Percentiles rank a stretch among this genome's conserved stretches.
Conservation (phyloP, 2,113 vertebrate species). For the Bostrychus sinensis region DNA sequence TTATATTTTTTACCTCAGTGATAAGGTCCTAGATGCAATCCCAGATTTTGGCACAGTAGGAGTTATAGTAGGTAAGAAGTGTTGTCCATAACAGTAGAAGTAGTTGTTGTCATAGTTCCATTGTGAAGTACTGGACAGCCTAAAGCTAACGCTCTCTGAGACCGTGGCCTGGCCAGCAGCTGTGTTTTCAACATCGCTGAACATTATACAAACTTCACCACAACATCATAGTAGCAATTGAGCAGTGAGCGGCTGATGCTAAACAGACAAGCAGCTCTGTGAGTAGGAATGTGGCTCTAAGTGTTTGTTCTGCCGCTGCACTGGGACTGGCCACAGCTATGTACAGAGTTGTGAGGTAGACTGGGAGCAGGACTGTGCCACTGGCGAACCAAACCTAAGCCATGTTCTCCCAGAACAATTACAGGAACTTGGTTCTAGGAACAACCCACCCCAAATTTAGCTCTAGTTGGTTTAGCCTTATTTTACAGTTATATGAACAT, state of each 20-base stretch:
- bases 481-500: no score
- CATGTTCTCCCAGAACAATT: conserved; percentile 35
- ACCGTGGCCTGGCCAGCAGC: conserved; percentile 18
- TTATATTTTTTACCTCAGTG: no score
- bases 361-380: conserved; percentile 58
- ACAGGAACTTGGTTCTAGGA: no score
- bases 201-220: conserved; percentile 28
- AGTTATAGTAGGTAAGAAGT: neutral
- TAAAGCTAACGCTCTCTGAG: neutral
- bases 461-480: no score
- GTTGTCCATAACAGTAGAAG: neutral
- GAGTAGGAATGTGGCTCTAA: conserved; percentile 51
- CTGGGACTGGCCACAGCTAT: conserved; percentile 62
- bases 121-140: no score
- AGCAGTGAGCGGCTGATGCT: conserved; percentile 38
- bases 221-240: conserved; percentile 28
- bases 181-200: conserved; percentile 13
- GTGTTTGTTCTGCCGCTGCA: conserved; percentile 56
- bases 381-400: conserved; percentile 23
- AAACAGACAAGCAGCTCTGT: conserved; percentile 43
- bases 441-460: no score
- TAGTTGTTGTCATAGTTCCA: neutral
- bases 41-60: neutral
- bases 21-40: no score
- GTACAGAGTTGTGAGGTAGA: conserved; percentile 44